Evolutionary conservation across 2,797 vertebrate genomes (phyloP).

Genomic region (Masticophis lateralis): DNA sequence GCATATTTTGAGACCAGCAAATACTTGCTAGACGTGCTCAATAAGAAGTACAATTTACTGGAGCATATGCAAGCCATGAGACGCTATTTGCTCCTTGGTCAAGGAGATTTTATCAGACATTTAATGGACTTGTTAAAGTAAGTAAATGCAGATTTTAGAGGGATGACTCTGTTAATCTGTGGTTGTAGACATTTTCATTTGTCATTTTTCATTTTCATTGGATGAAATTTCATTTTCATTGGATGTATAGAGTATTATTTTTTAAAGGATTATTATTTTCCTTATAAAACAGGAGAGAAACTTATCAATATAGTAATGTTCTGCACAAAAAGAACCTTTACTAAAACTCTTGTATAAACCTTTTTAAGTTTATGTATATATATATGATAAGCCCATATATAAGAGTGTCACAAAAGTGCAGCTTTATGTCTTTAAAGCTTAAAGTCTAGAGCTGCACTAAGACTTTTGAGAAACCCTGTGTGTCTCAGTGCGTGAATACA

Average conservation of each 20-base stretch:
- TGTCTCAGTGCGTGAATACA: background rate
- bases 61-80: conserved; percentile 98
- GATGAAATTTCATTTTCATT: no score
- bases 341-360: background rate
- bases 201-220: background rate
- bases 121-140: conserved; percentile 98
- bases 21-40: conserved; percentile 91
- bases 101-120: conserved; percentile 97
- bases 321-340: background rate
- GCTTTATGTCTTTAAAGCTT: background rate
- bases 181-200: background rate
- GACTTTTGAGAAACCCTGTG: background rate
- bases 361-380: background rate
- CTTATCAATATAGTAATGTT: background rate
- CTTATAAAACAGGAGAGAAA: background rate
- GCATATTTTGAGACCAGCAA: conserved; percentile 97
- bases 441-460: background rate
- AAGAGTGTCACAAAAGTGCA: background rate
- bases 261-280: background rate
- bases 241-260: background rate
- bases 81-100: conserved; percentile 94
- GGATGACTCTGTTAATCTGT: conserved; percentile 1
- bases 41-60: conserved; percentile 90
- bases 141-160: conserved; percentile 53
- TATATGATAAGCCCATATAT: background rate